Evolutionary conservation across 2,113 vertebrate genomes (phyloP), one percentile per base, ranked within the genome.

Genomic region (Catharus minimus): DNA sequence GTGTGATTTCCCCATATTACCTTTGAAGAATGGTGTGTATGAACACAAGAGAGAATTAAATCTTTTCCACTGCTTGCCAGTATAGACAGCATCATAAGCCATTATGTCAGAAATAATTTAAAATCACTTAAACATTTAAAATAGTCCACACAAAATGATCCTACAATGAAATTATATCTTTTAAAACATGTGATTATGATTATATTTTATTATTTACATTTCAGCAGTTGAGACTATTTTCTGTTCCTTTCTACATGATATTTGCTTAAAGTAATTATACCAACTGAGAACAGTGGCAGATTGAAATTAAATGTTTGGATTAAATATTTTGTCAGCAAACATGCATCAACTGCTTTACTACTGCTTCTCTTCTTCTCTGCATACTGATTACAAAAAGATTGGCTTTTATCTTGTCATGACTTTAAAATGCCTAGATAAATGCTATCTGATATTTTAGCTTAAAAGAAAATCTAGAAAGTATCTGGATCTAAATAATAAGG

Each of bases 321-420:
- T 98, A 97, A 98, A 98, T 98, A 98, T 98, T 98, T 98, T 98
- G 97, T 98, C 98, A 98, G 98, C 97, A 98, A 98, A 98, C 97
- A 98, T 96, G 97, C 95, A 98, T 97, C 97, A 97, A 97, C 97
- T 97, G 97, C 97, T 97, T 97, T 96, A 92, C 97, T 95, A 93
- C 94, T 93, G 93, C 94, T 96, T 71, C 94, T 96, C 92, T 86
- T 97, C 96, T 93, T 97, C 96, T 97, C 94, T 98, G 98, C 96
- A 97, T 97, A 97, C 97, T 98, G 98, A 98, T 98, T 98, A 97
- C 83, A 96, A 80, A 96, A 97, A 97, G 97, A 97, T 97, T 98
- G 96, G 96, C 96, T 97, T 97, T 97, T 96, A 97, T 98, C 97
- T 97, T 97, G 96, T 95, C 90, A 90, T 88, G 89, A 94, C 97